Conservation (phyloP, 2,888 invertebrate species). For the Scaptomyza flava region DNA sequence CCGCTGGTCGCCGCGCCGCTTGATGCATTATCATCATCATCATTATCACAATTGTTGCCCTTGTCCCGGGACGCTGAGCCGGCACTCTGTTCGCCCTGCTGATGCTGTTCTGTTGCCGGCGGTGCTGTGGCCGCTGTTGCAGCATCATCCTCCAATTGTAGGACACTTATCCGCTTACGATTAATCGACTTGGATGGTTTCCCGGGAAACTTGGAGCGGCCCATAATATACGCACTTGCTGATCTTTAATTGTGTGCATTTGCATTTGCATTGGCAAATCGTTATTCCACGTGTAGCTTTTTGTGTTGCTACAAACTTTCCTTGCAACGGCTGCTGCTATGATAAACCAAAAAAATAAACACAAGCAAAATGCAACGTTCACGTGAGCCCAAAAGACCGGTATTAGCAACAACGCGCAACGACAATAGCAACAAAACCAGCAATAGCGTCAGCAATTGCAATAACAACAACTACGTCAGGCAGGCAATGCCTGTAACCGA, state of each 20-base stretch:
- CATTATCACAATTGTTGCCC: constrained; percentile 78
- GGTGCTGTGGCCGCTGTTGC: constrained; percentile 47
- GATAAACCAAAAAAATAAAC: constrained; percentile 16
- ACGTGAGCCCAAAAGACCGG: constrained; percentile 68
- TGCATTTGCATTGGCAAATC: constrained; percentile 60
- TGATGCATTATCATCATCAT: constrained; percentile 74
- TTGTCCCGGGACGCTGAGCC: constrained; percentile 61
- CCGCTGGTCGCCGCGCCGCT: constrained; percentile 48
- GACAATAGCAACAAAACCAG: constrained; percentile 45
- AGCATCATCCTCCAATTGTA: constrained; percentile 83
- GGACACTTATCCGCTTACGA: constrained; percentile 93
- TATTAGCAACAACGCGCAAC: constrained; percentile 53
- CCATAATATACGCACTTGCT: constrained; percentile 77
- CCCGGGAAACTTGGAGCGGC: constrained; percentile 89
- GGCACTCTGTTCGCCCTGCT: constrained; percentile 55
- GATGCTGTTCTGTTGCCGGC: constrained; percentile 41
- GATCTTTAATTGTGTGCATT: constrained; percentile 56
- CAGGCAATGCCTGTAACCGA: constrained; percentile 41
- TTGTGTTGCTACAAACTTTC: constrained; percentile 38
- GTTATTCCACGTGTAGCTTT: constrained; percentile 19
- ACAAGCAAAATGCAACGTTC: constrained; percentile 37
- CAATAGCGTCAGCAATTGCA: constrained; percentile 26
- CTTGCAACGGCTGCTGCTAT: constrained; percentile 43
- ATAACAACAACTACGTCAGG: constrained; percentile 16
- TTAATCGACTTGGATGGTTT: constrained; percentile 94